phyloP scores from a whole-genome alignment of 2,888 invertebrate species.

The Chymomyza procnemis region DNA sequence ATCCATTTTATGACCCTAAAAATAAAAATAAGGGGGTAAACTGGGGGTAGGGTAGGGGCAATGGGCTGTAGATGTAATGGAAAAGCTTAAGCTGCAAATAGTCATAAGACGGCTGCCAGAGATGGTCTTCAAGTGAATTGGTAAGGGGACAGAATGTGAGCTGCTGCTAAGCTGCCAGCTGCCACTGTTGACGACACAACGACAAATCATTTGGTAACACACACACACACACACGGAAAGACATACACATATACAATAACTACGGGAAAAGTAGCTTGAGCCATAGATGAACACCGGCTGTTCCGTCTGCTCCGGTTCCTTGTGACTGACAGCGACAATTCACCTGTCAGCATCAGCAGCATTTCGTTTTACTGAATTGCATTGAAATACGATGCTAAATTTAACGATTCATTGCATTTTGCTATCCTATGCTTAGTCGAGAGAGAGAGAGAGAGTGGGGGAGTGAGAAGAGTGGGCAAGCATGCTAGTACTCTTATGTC shows the following conservation, averaged over 20 bases:
- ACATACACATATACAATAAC: conserved; percentile 21
- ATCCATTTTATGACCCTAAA: conserved; percentile 9
- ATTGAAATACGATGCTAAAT: conserved; percentile 73
- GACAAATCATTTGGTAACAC: conserved; percentile 52
- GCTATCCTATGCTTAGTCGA: conserved; percentile 35
- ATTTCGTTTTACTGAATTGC: conserved; percentile 61
- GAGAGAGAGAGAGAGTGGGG: too few relatives aligned
- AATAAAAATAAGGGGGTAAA: background rate
- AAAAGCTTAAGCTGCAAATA: conserved; percentile 39
- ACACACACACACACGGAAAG: conserved; percentile 9
- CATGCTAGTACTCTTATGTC: too few relatives aligned
- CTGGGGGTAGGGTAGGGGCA: too few relatives aligned
- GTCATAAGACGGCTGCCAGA: conserved; percentile 21
- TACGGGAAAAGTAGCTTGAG: conserved; percentile 32
- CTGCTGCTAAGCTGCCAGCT: conserved; percentile 42
- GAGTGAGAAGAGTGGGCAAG: too few relatives aligned
- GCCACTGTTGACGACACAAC: conserved; percentile 49
- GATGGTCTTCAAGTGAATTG: background rate
- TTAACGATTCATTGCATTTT: conserved; percentile 72
- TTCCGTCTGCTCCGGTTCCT: conserved; percentile 11
- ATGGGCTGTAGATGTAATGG: conserved; percentile 33
- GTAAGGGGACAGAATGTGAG: conserved; percentile 7
- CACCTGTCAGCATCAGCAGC: conserved; percentile 64
- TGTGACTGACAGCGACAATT: conserved; percentile 68
- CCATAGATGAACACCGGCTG: background rate